Base-by-base conservation (phyloP, 2,888 invertebrate genomes). In the Ceraclea dissimilis region DNA sequence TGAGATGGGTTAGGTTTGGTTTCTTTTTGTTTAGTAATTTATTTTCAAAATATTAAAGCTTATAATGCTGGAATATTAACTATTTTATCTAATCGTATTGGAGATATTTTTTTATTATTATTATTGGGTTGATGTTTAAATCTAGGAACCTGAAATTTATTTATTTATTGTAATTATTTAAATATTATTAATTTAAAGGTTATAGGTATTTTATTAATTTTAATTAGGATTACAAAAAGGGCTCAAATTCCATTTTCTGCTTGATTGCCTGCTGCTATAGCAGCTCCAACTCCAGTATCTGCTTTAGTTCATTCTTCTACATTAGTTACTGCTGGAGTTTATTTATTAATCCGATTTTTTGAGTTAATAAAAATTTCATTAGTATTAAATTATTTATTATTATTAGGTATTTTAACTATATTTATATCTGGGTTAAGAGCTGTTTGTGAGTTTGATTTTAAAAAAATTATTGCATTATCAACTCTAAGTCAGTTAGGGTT, bases 201-300 rank as follows among this genome's bases (percentile, higher is more conserved):
- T 65, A 69, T 78, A 69, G 67, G 68, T 0, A 8, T 63, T n/a
- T 72, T 80, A 65, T 67, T 78, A 61, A 71, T 75, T 67, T 70
- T 78, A 63, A 82, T 83, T 0, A 77, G 80, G 52, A 81, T 86
- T 74, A 87, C 87, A 59, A 89, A 89, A 72, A 88, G 87, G 63
- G 88, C 88, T 67, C 88, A 89, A 71, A 82, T 88, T 78, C 88
- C 88, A 49, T 90, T 89, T 83, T 86, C 85, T 60, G 79, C 85
- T 48, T 89, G 88, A 65, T 70, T 88, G 50, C 88, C 88, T 0
- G 83, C 82, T 0, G 87, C 87, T 46, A 88, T 88, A 71, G 84
- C 86, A 0, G 88, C 87, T 47, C 88, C 88, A 33, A 88, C 87
- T 0, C 87, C 87, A 10, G 82, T 88, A 55, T 86, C 86, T n/a